Evolutionary conservation across 2,888 invertebrate species (phyloP), one percentile per base, ranked within the genome.

Genomic region (Autographa pulchrina): DNA sequence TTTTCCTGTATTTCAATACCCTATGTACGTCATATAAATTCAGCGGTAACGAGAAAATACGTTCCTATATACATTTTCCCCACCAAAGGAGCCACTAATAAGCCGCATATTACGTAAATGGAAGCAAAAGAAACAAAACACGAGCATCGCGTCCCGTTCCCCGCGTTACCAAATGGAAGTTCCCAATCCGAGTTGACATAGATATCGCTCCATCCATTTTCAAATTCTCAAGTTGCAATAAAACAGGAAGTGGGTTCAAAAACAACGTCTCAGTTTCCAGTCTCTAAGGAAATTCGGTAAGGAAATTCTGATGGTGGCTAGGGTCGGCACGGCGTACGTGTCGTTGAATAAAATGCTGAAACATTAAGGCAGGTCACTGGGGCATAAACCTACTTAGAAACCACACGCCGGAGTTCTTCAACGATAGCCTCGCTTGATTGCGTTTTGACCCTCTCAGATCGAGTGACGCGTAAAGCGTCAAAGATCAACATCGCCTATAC

Each of bases 241-340:
- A 81, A 83, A 80, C 75, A 75, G 74, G 73, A 84, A 84, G 80
- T 81, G 77, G 78, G 68, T 82, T 78, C 77, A 77, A 77, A 85
- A 86, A 85, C 74, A 83, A 74, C 76, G 71, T 81, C 83, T 84
- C 83, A 73, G 79, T 83, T 88, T 80, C 77, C 79, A 78, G 84
- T 87, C 86, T 85, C 85, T 70, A 74, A 86, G 85, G 87, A 88
- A 86, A 88, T 87, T 87, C 71, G 77, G 85, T 85, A 84, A 85
- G 86, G 81, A 83, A 82, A 84, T 84, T 83, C 82, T 77, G 83
- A 81, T 79, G 79, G 80, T 72, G 64, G 70, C 72, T 74, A 79
- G 80, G 78, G 74, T 65, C 69, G 77, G 72, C 67, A 75, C 76
- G 62, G 70, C 72, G 83, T 82, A 86, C 87, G 87, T 88, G 87